phyloP scores from a whole-genome alignment of 2,888 invertebrate genomes.

The Heteromyza rotundicornis region DNA sequence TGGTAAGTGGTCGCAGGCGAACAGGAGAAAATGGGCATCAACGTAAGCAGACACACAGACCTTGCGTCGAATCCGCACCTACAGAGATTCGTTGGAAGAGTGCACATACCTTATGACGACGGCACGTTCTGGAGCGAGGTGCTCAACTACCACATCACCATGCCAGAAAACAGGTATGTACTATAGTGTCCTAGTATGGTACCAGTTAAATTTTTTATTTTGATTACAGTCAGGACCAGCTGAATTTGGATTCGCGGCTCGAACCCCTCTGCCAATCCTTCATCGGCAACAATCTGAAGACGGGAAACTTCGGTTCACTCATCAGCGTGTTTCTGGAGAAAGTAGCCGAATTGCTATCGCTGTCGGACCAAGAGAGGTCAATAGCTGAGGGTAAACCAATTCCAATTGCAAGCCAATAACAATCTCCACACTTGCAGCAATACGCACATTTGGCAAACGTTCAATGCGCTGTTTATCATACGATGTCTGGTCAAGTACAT shows the following conservation, averaged over 20 bases:
- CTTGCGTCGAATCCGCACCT: slow-evolving; percentile 82
- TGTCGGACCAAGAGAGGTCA: slow-evolving; percentile 89
- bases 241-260: slow-evolving; percentile 80
- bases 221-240: slow-evolving; percentile 76
- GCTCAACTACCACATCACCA: slow-evolving; percentile 86
- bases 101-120: slow-evolving; percentile 79
- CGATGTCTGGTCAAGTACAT: slow-evolving; percentile 86
- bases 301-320: slow-evolving; percentile 89
- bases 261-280: slow-evolving; percentile 77
- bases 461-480: slow-evolving; percentile 90
- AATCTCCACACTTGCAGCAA: slow-evolving; percentile 60
- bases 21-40: slow-evolving; percentile 73
- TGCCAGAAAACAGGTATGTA: slow-evolving; percentile 76
- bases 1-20: too few species aligned
- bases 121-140: slow-evolving; percentile 95
- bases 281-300: slow-evolving; percentile 82
- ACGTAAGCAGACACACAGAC: slow-evolving; percentile 80
- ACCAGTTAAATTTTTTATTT: background rate
- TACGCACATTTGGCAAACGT: slow-evolving; percentile 88
- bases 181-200: background rate
- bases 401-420: background rate
- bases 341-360: slow-evolving; percentile 81
- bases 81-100: slow-evolving; percentile 74
- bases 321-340: slow-evolving; percentile 85
- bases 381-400: background rate